Base-by-base conservation (phyloP, 2,797 vertebrate species). In the Eulemur coronatus region DNA sequence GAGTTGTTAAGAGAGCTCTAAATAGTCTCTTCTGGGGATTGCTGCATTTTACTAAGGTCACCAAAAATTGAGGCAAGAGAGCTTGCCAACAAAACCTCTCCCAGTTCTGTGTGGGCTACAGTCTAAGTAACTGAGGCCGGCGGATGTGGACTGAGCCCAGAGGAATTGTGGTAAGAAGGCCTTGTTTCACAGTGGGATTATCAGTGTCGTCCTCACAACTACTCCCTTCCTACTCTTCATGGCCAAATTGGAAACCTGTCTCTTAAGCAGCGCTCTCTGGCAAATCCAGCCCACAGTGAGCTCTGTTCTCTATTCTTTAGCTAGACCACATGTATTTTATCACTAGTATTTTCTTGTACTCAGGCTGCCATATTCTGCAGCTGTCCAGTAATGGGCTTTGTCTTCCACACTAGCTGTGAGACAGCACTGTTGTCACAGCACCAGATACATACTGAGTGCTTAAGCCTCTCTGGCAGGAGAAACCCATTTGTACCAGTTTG, bases 1-100 rank as follows among this genome's bases (percentile, higher is more conserved):
- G 3, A 20, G 38, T 61, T 69, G 18, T 72, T 43, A 89, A 89
- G 84, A 89, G 55, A 92, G 76, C 11, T 65, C 50, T 48, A 70
- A 87, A 82, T 17, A 24, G 55, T 78, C 33, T 84, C 50, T 73
- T 41, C 38, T 7, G 48, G 55, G 78, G n/a, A 69, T 84, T 86
- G 57, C 61, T 90, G 2, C 30, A 5, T 88, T 94, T 94, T 65
- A 78, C 72, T 87, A 70, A 48, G 78, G 33, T 95, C 61, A 52
- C 85, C 69, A 57, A 93, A 90, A 93, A 41, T 65, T 22, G 57
- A 94, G 52, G 43, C 38, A 4, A 41, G 35, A 91, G 14, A 28
- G 17, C 70, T 82, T 76, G 88, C 90, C 89, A 92, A 46, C 26
- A 50, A 67, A 89, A 75, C 95, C 90, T 91, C 87, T 92, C 92